These are phyloP conservation scores for Phenganax stokvisi DNA, from an alignment of 92 coral and sea anemone species.

Conservation along the genomic window DNA sequence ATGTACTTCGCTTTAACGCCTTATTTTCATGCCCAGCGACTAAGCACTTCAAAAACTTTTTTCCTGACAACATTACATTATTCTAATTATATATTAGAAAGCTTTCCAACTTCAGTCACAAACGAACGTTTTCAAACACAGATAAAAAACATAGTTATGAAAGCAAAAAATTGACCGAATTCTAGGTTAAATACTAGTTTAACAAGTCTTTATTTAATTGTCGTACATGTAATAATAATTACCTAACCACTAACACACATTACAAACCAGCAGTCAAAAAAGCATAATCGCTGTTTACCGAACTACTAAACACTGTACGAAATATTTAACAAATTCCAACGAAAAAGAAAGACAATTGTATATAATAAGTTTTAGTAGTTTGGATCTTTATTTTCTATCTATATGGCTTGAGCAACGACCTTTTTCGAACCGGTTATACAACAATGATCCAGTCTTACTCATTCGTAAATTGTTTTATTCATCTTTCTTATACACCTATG, in stretches of 20 bases:
- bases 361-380: slow-evolving; percentile 36
- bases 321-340: slow-evolving; percentile 43
- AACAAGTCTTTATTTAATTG: slow-evolving; percentile 39
- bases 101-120: not conserved
- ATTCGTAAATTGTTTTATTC: slow-evolving; percentile 23
- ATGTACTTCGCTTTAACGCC: no score
- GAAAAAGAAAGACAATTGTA: slow-evolving; percentile 37
- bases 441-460: slow-evolving; percentile 39
- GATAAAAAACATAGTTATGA: not conserved
- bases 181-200: slow-evolving; percentile 33
- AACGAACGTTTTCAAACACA: not conserved
- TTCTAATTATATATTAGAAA: not conserved
- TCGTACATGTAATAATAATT: slow-evolving; percentile 40
- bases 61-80: no score
- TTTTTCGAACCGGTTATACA: slow-evolving; percentile 24
- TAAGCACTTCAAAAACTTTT: no score
- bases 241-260: slow-evolving; percentile 40
- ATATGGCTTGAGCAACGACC: slow-evolving; percentile 25
- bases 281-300: slow-evolving; percentile 36
- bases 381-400: slow-evolving; percentile 43
- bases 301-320: slow-evolving; percentile 35
- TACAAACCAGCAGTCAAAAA: slow-evolving; percentile 22
- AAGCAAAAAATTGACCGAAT: slow-evolving; percentile 16
- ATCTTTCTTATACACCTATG: slow-evolving; percentile 54
- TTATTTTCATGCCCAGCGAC: no score